Evolutionary conservation across 2,888 invertebrate species (phyloP).

Genomic region (Xestia ashworthii): DNA sequence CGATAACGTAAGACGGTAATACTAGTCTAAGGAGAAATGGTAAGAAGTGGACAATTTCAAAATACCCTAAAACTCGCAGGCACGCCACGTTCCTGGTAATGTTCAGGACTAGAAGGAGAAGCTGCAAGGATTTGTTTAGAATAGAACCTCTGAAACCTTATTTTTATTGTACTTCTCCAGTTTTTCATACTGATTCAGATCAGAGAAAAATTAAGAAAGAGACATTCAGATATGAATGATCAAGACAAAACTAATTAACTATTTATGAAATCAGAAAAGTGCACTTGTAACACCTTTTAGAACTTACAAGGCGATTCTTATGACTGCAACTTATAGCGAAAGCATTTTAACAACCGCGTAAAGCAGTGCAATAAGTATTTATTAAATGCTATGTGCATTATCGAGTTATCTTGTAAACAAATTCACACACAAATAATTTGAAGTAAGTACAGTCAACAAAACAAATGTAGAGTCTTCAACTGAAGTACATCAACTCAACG

Average conservation of each 20-base stretch:
- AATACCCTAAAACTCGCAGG: not conserved
- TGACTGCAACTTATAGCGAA: not conserved
- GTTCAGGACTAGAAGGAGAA: not conserved
- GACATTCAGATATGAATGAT: not conserved
- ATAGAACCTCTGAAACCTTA: not conserved
- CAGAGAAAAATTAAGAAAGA: not conserved
- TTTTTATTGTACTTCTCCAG: not conserved
- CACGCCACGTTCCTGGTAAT: not conserved
- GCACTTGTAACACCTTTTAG: not conserved
- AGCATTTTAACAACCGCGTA: not conserved
- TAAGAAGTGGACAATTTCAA: not conserved
- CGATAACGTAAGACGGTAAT: too few relatives aligned
- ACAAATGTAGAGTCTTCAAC: conserved; percentile 65
- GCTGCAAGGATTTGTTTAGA: not conserved
- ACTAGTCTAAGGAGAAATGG: too few relatives aligned
- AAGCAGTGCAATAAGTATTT: not conserved
- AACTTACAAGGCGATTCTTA: too few relatives aligned
- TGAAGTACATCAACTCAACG: conserved; percentile 63
- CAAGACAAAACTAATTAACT: too few relatives aligned
- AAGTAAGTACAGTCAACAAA: conserved; percentile 63
- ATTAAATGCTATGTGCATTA: too few relatives aligned
- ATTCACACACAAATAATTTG: conserved; percentile 48
- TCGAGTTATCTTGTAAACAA: conserved; percentile 9
- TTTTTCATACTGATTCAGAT: not conserved
- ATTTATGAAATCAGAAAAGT: not conserved